Evolutionary conservation across 2,113 vertebrate species (phyloP), one percentile per base, ranked within the genome.

Genomic region (Barnardius zonarius): DNA sequence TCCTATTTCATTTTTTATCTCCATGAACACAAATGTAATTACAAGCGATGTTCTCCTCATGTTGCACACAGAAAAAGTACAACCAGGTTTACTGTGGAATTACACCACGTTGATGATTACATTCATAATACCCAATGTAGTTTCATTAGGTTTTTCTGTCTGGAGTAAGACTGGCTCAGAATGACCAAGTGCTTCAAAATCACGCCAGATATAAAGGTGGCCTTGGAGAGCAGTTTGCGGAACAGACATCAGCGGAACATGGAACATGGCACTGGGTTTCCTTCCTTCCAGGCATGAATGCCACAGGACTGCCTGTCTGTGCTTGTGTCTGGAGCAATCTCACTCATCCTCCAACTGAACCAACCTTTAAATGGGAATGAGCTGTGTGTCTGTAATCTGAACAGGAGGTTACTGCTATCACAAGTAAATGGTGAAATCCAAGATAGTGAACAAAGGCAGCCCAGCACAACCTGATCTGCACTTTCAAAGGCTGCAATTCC

Each of bases 361-460:
- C 37, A 75, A 81, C 49, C 69, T 72, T n/a, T 33, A 49, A 41
- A 62, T 6, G 52, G 69, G 52, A 61, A 73, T 4, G 16, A 55
- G 39, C 1, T n/a, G 78, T 17, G 37, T 11, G 67, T 17, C 78
- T 41, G 63, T 24, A 48, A 72, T 23, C 52, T 31, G 31, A 39
- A 1, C 0, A 0, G 46, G n/a, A 51, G 52, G n/a, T 49, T 41
- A 11, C 11, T 4, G 8, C 11, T 6, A 23, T 52, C 51, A 57
- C 28, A 12, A n/a, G 64, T 46, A 69, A 64, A 67, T 1, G 1
- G 23, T 43, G 57, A 79, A 69, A 88, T 18, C 76, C 72, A 80
- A n/a, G 49, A 68, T n/a, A 72, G 57, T 57, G 33, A 83, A 76
- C 5, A 3, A 52, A 39, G 16, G 7, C 81, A 61, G 61, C 46